Evolutionary conservation across 1,140 invertebrate species (phyloP).

Genomic region (Tyrophagus putrescentiae): DNA sequence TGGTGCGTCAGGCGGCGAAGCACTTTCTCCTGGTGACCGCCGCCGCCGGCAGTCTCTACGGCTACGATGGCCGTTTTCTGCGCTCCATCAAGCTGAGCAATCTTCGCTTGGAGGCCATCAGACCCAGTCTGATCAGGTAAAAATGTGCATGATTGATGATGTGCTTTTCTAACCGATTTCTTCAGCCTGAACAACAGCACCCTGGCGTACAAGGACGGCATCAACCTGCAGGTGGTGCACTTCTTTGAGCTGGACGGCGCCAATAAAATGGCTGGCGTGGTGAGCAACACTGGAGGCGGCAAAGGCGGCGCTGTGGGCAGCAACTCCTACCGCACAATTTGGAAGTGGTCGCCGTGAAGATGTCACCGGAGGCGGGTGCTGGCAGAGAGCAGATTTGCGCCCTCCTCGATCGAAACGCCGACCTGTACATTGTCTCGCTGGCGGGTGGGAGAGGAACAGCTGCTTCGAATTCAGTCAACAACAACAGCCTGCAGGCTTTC

Average conservation of each 20-base stretch:
- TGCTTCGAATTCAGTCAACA: slow-evolving; percentile 50
- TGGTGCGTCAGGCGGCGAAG: slow-evolving; percentile 60
- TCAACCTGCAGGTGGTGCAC: slow-evolving; percentile 63
- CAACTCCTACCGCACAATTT: slow-evolving; percentile 37
- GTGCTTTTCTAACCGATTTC: neutral
- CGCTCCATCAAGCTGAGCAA: slow-evolving; percentile 62
- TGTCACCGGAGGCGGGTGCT: slow-evolving; percentile 58
- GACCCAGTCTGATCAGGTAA: slow-evolving; percentile 36
- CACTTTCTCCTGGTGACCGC: slow-evolving; percentile 69
- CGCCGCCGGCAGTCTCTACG: slow-evolving; percentile 57
- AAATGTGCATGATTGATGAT: neutral
- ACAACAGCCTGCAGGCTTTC: slow-evolving; percentile 43
- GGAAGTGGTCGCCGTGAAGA: slow-evolving; percentile 50
- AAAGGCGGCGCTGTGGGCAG: slow-evolving; percentile 39
- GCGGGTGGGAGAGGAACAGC: slow-evolving; percentile 19
- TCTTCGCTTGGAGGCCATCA: slow-evolving; percentile 49
- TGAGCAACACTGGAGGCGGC: too few species aligned
- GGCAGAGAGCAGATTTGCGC: slow-evolving; percentile 53
- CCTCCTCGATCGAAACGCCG: slow-evolving; percentile 62
- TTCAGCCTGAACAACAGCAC: slow-evolving; percentile 57
- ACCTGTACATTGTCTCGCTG: slow-evolving; percentile 42
- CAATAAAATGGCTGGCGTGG: slow-evolving; percentile 43
- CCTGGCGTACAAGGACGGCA: slow-evolving; percentile 62
- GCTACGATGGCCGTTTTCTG: slow-evolving; percentile 67
- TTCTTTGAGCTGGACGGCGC: slow-evolving; percentile 63